Conservation (phyloP, 2,888 invertebrate genomes). For the Drosophila incognita region DNA sequence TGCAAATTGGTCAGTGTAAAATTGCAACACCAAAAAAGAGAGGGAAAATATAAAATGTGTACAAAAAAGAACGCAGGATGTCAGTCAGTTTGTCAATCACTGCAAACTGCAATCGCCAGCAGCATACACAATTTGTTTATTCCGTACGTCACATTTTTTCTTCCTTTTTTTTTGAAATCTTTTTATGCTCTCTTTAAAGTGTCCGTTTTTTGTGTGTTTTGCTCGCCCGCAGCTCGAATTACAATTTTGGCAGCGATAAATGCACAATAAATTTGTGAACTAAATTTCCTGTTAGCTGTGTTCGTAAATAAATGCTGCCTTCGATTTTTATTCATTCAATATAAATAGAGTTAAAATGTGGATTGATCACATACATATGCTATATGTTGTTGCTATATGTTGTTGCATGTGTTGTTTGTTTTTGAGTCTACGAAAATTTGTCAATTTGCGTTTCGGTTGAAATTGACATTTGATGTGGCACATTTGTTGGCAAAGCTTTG, state of each 20-base stretch:
- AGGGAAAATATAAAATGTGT: not conserved
- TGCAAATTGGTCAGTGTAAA: conserved; percentile 67
- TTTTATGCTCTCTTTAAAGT: conserved; percentile 20
- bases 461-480: conserved; percentile 65
- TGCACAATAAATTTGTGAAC: conserved; percentile 40
- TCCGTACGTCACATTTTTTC: not conserved
- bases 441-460: conserved; percentile 48
- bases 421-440: conserved; percentile 37
- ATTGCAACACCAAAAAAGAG: not conserved
- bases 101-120: conserved; percentile 21
- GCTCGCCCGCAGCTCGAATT: conserved; percentile 36
- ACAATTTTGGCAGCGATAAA: conserved; percentile 42
- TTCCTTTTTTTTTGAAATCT: not conserved
- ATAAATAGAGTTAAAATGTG: conserved; percentile 14
- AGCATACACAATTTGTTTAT: conserved; percentile 24
- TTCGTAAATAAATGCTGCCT: conserved; percentile 29
- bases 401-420: conserved; percentile 13
- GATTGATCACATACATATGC: conserved; percentile 5
- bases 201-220: conserved; percentile 1
- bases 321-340: conserved; percentile 34
- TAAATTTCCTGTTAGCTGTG: conserved; percentile 25
- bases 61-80: conserved; percentile 29
- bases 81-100: conserved; percentile 45
- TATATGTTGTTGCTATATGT: not conserved
- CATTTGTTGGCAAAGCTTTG: conserved; percentile 47